Base-by-base conservation (phyloP, 1,140 invertebrate genomes). In the Euglossa dilemma region DNA sequence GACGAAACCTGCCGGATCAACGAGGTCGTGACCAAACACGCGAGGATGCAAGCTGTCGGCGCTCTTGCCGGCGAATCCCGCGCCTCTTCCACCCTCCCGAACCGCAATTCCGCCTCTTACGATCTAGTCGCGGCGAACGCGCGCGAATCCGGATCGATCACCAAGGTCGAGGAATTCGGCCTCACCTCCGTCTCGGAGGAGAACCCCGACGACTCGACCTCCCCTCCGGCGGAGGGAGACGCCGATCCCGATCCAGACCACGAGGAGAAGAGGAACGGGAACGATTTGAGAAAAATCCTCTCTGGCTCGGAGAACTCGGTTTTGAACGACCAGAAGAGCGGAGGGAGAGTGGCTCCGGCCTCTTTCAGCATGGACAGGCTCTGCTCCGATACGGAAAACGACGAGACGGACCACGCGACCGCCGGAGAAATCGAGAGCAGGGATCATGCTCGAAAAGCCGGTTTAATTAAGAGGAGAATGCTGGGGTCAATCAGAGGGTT, bases 1-100 rank as follows among this genome's bases (percentile, higher is more conserved):
- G 95, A 95, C 67, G 95, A 95, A 84, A 92, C 92, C 23, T 89
- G 87, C 2, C 94, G 90, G 57, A 80, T 95, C 36, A 94, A 93
- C 85, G 95, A 95, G 66, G 94, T 94, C 1, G 93, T 95, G 16
- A 91, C 93, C 7, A 93, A 93, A 36, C 95, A 95, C 85, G 94
- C 95, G 6, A 92, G 91, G 6, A 85, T 95, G 25, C 95, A 95
- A 64, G 92, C 93, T 5, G 92, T 95, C 6, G 93, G 94, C 3
- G 92, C 93, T n/a, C 71, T 89, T 7, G 59, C 47, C 47, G 72
- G 72, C 16, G 83, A 87, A 36, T 52, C 61, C 1, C 11, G 25
- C 2, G 14, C 11, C n/a, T n/a, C n/a, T 7, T 25, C 56, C 7
- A 23, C 5, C 2, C 36, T 61, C 56, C 36, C 75, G 2, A 77